Percentiles rank a stretch among this genome's conserved stretches.
These are phyloP conservation scores for Leptopilina boulardi DNA, from an alignment of 1,140 invertebrate species.

Conservation along the genomic window DNA sequence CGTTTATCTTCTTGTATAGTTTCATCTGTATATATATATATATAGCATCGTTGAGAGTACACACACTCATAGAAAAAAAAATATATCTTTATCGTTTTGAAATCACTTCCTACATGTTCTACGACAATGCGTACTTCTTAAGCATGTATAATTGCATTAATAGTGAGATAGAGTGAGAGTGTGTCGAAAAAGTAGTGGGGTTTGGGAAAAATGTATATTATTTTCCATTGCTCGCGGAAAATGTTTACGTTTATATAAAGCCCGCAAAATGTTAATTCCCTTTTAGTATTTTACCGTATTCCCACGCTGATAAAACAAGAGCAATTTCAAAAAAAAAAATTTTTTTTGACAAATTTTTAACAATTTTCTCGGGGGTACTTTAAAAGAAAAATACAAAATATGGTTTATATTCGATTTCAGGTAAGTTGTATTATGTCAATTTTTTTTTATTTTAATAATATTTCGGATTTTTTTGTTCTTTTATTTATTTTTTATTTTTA, in stretches of 20 bases:
- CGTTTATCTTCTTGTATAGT: background rate
- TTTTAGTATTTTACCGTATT: constrained; percentile 49
- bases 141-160: constrained; percentile 4
- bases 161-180: constrained; percentile 20
- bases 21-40: no score
- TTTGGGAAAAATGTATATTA: background rate
- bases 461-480: no score
- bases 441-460: background rate
- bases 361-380: no score
- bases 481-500: no score
- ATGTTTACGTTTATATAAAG: constrained; percentile 63
- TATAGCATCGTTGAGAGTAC: background rate
- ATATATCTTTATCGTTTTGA: constrained; percentile 2
- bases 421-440: background rate
- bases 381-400: background rate
- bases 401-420: background rate
- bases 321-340: background rate
- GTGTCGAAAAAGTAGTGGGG: constrained; percentile 28
- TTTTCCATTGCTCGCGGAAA: constrained; percentile 55
- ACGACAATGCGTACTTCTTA: constrained; percentile 21
- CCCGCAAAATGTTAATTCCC: constrained; percentile 39
- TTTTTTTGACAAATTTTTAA: background rate
- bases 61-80: background rate
- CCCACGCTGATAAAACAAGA: background rate
- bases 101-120: constrained; percentile 32